Conservation (phyloP, 2,113 vertebrate species). For the Calypte anna region DNA sequence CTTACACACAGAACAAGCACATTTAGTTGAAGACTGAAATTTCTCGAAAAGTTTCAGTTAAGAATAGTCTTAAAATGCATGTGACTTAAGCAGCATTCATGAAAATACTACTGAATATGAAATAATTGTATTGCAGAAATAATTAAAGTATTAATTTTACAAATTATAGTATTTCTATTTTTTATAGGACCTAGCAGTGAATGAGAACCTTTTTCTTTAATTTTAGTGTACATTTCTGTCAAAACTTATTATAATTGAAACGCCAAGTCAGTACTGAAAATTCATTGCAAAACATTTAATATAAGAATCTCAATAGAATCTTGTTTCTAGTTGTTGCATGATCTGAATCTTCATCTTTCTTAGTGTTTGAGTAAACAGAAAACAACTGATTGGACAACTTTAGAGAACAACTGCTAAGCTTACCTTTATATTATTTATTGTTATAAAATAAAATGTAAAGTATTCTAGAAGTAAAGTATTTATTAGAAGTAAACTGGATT, state of each 20-base stretch:
- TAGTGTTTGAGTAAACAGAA: not conserved
- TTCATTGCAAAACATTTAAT: not conserved
- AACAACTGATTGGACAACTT: not conserved
- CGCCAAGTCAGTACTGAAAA: not conserved
- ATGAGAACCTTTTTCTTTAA: not conserved
- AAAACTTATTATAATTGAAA: not conserved
- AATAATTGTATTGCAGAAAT: not conserved
- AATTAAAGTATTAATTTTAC: not conserved
- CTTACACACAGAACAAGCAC: rapidly evolving
- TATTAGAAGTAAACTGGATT: not conserved
- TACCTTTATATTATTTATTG: not conserved
- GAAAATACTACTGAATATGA: not conserved
- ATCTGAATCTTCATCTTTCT: not conserved
- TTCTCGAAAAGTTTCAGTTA: not conserved
- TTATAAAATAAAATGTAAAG: not conserved
- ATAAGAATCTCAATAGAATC: not conserved
- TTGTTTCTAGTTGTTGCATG: not conserved
- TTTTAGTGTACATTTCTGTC: not conserved
- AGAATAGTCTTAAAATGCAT: not conserved
- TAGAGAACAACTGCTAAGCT: not conserved
- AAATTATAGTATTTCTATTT: not conserved
- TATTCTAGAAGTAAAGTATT: too few relatives aligned
- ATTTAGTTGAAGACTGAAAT: not conserved
- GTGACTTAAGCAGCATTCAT: not conserved
- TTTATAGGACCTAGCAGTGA: not conserved